Evolutionary conservation across 2,888 invertebrate species (phyloP), one percentile per base, ranked within the genome.

Genomic region (Cyclophora albipunctata): DNA sequence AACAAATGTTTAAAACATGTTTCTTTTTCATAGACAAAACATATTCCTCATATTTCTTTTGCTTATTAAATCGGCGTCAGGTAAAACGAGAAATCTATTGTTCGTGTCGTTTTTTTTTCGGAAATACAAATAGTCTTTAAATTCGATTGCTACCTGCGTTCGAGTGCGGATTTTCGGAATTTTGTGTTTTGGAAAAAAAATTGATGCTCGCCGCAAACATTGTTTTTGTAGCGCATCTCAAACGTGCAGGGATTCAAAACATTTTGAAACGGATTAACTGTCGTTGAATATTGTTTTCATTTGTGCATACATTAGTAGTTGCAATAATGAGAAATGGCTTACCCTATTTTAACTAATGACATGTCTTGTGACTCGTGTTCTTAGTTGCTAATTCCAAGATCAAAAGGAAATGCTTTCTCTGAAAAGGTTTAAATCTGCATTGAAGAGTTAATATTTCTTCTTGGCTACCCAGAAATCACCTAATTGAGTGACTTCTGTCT

Each of bases 111-210:
- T 75, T 83, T 81, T 82, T 81, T 81, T 78, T 79, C 67, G 74
- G 85, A 86, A 83, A 87, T 83, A 85, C 87, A 87, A 87, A 88
- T 78, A 85, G 74, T 74, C 78, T 82, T 80, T 71, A 78, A 73
- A 73, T 78, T 73, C 77, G 78, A 81, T 77, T 66, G 86, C 88
- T 88, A 87, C 88, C 87, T 88, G 87, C 75, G 62, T 67, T 75
- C 68, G 77, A 85, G 81, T 80, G 81, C 78, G 77, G 82, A 82
- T 83, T 84, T 79, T 79, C 80, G 83, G 84, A 76, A 81, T 81
- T 79, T 76, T 50, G 73, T 71, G 71, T 81, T 81, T 81, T 67
- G 62, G 20, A 64, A 73, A 84, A 88, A 87, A 84, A 73, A 57
- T 64, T 70, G 67, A 82, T 78, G 81, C 76, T 81, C 81, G 81